Conservation (phyloP, 2,888 invertebrate genomes). For the Glyphotaelius pellucidus region DNA sequence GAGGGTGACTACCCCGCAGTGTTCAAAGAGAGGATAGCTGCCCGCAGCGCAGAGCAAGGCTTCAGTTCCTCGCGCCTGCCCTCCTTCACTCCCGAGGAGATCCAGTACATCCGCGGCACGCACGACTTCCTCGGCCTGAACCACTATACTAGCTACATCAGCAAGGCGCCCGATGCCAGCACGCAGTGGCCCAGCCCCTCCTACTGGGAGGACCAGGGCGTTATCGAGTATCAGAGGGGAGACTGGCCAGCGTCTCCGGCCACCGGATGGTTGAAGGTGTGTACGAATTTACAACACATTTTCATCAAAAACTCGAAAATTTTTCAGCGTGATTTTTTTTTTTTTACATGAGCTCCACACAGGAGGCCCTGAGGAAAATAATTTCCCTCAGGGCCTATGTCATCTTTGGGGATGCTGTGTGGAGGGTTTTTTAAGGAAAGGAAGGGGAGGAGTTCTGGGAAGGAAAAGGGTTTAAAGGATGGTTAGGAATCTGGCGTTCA, state of each 20-base stretch:
- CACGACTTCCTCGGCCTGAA: slow-evolving; percentile 86
- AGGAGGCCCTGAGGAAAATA: too few species aligned
- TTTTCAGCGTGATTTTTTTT: too few species aligned
- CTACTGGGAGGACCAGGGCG: background rate
- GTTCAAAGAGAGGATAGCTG: slow-evolving; percentile 77
- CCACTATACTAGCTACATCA: slow-evolving; percentile 78
- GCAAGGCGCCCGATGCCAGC: slow-evolving; percentile 53
- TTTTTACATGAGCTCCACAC: too few species aligned
- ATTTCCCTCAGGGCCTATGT: too few species aligned
- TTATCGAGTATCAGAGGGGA: slow-evolving; percentile 8
- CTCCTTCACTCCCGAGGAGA: slow-evolving; percentile 78
- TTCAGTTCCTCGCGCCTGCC: slow-evolving; percentile 78
- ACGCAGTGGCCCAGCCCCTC: background rate
- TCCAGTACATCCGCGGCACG: slow-evolving; percentile 76
- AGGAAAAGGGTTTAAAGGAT: too few species aligned
- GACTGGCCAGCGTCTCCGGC: slow-evolving; percentile 25
- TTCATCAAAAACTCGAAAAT: too few species aligned
- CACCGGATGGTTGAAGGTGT: slow-evolving; percentile 5
- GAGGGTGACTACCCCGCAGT: slow-evolving; percentile 80
- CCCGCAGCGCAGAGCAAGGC: slow-evolving; percentile 78
- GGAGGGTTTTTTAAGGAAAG: too few species aligned
- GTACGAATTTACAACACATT: background rate
- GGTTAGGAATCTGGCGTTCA: too few species aligned
- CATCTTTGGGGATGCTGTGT: too few species aligned
- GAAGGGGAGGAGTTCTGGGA: too few species aligned